Evolutionary conservation across 1,140 invertebrate genomes (phyloP), one percentile per base, ranked within the genome.

Genomic region (Hesperophylax magnus): DNA sequence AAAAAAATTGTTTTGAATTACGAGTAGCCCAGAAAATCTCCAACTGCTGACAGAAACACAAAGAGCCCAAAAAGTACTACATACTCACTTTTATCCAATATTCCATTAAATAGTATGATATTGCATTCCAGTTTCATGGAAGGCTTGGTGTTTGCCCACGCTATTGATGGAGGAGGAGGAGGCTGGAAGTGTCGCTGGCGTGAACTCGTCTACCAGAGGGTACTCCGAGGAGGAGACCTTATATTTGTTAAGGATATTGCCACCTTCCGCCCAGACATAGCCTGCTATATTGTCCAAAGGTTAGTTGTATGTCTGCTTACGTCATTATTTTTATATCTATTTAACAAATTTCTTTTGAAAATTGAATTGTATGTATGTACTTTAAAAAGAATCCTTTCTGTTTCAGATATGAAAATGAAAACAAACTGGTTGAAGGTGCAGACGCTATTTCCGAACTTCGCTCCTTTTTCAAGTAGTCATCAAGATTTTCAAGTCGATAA

Each of bases 71-170:
- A n/a, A n/a, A n/a, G n/a, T n/a, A n/a, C n/a, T n/a, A n/a, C n/a
- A n/a, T n/a, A n/a, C n/a, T n/a, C n/a, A n/a, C n/a, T 31, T 3
- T 31, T 31, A 31, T 31, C 27, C 31, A 31, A 31, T 31, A 31
- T 31, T 31, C 7, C 31, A 31, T 31, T 31, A 2, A 3, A 31
- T 39, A 39, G 1, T 9, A 39, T 8, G 3, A 39, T 14, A 47
- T 47, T 47, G 9, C 11, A 0, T 82, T 84, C 7, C 75, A 90
- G 89, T 82, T 89, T 90, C 81, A 89, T 90, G 89, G 89, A 90
- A 80, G 89, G 89, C 0, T 82, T 90, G 20, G 87, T 90, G 18
- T 82, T 87, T 65, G 67, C 88, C 39, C 81, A 86, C 1, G 85
- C 86, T 0, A 86, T 85, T 31, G 82, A 84, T 52, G 74, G 61